A percentile compares a stretch with the other conserved stretches of the same genome.
Evolutionary conservation across 2,888 invertebrate species (phyloP).

Genomic region (Artemia sinica): DNA sequence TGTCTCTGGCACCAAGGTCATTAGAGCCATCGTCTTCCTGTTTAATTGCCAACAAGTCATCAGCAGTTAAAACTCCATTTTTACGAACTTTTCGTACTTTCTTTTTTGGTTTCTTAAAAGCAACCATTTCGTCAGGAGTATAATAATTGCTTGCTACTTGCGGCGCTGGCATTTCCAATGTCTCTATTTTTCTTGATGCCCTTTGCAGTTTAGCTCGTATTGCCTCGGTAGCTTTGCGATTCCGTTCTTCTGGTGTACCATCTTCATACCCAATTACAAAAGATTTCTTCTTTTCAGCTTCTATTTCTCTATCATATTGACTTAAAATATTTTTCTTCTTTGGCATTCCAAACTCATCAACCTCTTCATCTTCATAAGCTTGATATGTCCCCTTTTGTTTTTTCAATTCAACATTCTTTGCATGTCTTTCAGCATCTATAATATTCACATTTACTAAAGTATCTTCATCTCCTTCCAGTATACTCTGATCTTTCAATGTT

Average conservation of each 20-base stretch:
- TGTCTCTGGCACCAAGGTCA: constrained; percentile 26
- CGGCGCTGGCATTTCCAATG: constrained; percentile 47
- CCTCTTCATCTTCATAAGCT: constrained; percentile 49
- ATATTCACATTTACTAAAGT: constrained; percentile 80
- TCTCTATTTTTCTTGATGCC: constrained; percentile 47
- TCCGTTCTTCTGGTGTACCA: neutral
- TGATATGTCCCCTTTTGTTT: constrained; percentile 72
- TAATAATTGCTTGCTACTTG: constrained; percentile 71
- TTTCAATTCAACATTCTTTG: constrained; percentile 64
- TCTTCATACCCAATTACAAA: constrained; percentile 58
- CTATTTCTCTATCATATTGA: constrained; percentile 89
- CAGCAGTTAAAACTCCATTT: constrained; percentile 44
- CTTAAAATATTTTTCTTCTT: constrained; percentile 50
- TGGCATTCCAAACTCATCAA: constrained; percentile 38
- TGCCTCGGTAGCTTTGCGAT: constrained; percentile 20
- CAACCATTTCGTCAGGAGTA: constrained; percentile 62
- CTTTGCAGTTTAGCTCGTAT: constrained; percentile 37
- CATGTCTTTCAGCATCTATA: constrained; percentile 62
- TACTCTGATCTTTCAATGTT: constrained; percentile 79
- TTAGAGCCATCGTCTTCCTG: constrained; percentile 26
- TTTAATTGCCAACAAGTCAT: constrained; percentile 43
- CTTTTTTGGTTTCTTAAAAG: constrained; percentile 73
- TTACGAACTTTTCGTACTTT: constrained; percentile 49
- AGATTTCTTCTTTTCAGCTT: constrained; percentile 44
- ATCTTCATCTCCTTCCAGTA: constrained; percentile 65